Conservation (phyloP, 2,797 vertebrate genomes). For the Pyrocephalus nanus region DNA sequence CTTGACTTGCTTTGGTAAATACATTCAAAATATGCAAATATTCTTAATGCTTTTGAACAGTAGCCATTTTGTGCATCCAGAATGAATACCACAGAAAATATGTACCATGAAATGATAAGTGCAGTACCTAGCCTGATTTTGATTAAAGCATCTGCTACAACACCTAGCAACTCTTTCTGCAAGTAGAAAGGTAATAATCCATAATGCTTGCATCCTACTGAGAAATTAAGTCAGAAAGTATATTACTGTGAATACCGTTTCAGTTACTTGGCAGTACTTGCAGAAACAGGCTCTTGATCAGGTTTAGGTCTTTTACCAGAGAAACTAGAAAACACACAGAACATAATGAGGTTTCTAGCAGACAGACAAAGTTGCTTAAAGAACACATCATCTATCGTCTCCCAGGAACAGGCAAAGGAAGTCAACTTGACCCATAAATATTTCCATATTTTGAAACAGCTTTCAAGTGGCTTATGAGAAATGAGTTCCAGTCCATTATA, state of each 20-base stretch:
- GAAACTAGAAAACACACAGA: neutral
- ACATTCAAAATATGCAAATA: neutral
- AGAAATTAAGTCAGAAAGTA: neutral
- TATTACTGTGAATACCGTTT: neutral
- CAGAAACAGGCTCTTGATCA: neutral
- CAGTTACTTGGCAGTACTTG: neutral
- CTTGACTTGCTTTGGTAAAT: neutral
- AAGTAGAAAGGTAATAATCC: conserved; percentile 20
- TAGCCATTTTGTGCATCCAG: neutral
- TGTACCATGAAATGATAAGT: conserved; percentile 28
- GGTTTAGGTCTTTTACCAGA: neutral
- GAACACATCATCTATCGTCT: neutral
- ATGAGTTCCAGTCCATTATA: neutral
- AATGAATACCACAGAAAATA: neutral
- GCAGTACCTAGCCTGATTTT: conserved; percentile 80
- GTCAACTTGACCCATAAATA: neutral
- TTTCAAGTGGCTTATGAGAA: conserved; percentile 36
- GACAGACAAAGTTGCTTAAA: neutral
- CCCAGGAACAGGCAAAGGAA: neutral
- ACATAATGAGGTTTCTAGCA: neutral
- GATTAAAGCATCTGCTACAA: conserved; percentile 78
- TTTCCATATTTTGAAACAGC: neutral
- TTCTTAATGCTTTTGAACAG: neutral
- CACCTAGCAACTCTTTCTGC: conserved; percentile 79
- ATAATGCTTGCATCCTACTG: neutral